These are phyloP conservation scores for Chaetorhynchus papuensis DNA, from an alignment of 2,113 vertebrate species.

Conservation along the genomic window DNA sequence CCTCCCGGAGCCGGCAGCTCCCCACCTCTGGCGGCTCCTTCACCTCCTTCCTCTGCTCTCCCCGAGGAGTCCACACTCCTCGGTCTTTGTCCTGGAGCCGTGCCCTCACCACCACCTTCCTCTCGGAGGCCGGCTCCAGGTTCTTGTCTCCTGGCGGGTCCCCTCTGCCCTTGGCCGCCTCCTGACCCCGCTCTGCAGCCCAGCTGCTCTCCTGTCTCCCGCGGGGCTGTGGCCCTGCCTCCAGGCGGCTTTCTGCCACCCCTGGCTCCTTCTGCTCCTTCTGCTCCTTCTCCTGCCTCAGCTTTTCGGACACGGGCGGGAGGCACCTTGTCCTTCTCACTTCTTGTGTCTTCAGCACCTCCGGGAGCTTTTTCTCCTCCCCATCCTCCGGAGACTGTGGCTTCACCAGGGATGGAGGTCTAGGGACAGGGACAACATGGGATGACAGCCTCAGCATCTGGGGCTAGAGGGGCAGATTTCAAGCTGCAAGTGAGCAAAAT, in stretches of 20 bases:
- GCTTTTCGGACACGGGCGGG: conserved; percentile 24
- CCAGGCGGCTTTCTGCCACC: rapidly evolving
- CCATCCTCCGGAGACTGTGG: background rate
- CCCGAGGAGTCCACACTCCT: background rate
- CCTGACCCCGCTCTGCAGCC: background rate
- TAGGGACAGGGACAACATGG: background rate
- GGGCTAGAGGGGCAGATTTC: background rate
- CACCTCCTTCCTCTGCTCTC: background rate
- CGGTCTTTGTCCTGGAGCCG: background rate
- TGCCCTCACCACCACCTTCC: background rate
- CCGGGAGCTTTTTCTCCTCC: conserved; percentile 54
- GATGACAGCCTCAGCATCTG: background rate
- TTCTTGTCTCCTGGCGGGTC: background rate
- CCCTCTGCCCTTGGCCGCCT: background rate
- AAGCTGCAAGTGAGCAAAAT: background rate
- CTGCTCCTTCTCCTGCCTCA: conserved; percentile 43
- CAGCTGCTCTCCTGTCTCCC: background rate
- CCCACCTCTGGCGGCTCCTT: background rate
- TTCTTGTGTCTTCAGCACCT: conserved; percentile 69
- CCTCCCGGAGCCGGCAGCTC: background rate
- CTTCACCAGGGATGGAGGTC: background rate
- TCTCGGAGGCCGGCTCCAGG: rapidly evolving
- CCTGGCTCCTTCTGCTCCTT: background rate
- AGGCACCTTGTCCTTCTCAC: conserved; percentile 67
- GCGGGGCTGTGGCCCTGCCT: rapidly evolving